Conservation (phyloP, 37 sponge, comb jelly and placozoan genomes). For the Spongilla lacustris region DNA sequence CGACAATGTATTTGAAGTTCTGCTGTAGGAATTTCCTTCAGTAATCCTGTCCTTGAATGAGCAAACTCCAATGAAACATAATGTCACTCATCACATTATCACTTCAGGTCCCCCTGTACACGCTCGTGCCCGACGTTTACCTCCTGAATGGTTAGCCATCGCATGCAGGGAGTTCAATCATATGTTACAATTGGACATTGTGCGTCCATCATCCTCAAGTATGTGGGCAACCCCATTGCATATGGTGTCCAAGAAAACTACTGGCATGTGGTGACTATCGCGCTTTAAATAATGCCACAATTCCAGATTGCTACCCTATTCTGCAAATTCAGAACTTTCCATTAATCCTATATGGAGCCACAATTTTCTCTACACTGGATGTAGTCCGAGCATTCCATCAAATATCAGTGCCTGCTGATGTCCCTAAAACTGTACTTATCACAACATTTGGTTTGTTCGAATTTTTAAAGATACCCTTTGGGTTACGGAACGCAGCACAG, state of each 20-base stretch:
- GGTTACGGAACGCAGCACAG: no score
- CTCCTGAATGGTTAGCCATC: constrained; percentile 23
- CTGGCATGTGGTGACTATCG: constrained; percentile 65
- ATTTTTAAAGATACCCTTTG: constrained; percentile 67
- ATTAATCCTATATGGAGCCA: constrained; percentile 37
- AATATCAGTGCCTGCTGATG: constrained; percentile 55
- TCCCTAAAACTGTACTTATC: constrained; percentile 58
- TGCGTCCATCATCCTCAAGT: constrained; percentile 36
- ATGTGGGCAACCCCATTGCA: constrained; percentile 42
- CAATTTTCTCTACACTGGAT: constrained; percentile 48
- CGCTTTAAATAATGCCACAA: constrained; percentile 55
- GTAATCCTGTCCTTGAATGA: background rate
- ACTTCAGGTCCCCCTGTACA: constrained; percentile 49
- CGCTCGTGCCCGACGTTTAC: constrained; percentile 38
- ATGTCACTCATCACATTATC: constrained; percentile 31
- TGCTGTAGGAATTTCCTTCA: constrained; percentile 20
- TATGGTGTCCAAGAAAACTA: constrained; percentile 66
- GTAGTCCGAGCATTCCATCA: constrained; percentile 56
- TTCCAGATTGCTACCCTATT: constrained; percentile 58
- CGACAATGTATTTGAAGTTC: background rate
- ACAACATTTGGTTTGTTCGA: constrained; percentile 65
- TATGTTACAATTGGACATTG: constrained; percentile 28
- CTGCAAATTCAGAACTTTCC: constrained; percentile 67
- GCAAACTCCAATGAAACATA: constrained; percentile 7
- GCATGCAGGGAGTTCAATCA: constrained; percentile 13